These are phyloP conservation scores for Rana temporaria DNA, from an alignment of 2,113 vertebrate species.

Conservation along the genomic window DNA sequence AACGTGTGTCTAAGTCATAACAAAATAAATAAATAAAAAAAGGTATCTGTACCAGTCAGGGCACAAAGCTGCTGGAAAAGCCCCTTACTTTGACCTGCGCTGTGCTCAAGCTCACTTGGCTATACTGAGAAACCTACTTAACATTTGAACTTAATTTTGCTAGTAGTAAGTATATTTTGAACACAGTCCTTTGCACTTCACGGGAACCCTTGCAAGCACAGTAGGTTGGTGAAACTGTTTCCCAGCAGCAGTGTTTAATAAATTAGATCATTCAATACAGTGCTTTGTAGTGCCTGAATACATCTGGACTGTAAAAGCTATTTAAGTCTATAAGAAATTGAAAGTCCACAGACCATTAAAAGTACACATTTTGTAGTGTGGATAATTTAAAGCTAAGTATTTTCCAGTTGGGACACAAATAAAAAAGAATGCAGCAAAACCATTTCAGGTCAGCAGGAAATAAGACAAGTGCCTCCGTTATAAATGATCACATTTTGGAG, in stretches of 20 bases:
- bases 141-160: no score
- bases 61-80: no score
- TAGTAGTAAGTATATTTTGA: no score
- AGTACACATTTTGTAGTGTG: constrained; percentile 59
- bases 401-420: constrained; percentile 49
- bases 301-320: constrained; percentile 36
- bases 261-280: constrained; percentile 48
- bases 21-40: no score
- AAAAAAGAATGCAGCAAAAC: constrained; percentile 59
- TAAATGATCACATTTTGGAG: constrained; percentile 49
- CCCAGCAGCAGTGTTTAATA: constrained; percentile 43
- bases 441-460: constrained; percentile 53
- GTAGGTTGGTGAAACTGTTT: constrained; percentile 27
- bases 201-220: constrained; percentile 37
- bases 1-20: no score
- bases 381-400: constrained; percentile 61
- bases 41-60: no score
- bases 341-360: constrained; percentile 33
- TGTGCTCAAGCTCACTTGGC: no score
- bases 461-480: constrained; percentile 56
- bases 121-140: no score
- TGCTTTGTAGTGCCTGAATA: constrained; percentile 56
- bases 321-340: constrained; percentile 39
- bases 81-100: no score
- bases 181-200: constrained; percentile 16